These are phyloP conservation scores for Aphodius granarius DNA, from an alignment of 2,888 invertebrate genomes.

Conservation along the genomic window DNA sequence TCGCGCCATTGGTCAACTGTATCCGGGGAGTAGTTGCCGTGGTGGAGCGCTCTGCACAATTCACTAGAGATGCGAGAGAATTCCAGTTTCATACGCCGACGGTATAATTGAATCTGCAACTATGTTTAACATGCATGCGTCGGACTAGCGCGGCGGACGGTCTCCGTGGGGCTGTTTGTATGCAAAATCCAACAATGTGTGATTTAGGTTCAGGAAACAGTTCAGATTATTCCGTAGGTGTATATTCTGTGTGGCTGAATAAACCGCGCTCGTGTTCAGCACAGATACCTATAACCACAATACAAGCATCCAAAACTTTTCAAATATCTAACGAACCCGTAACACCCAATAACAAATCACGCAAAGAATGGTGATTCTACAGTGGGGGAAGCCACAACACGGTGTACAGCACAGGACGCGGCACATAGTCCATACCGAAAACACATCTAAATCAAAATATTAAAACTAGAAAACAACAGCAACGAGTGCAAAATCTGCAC, in stretches of 20 bases:
- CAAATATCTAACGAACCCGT: no score
- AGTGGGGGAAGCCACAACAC: no score
- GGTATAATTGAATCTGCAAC: slow-evolving; percentile 13
- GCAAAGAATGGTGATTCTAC: no score
- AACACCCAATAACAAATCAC: no score
- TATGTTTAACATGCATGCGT: slow-evolving; percentile 10
- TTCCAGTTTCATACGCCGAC: slow-evolving; percentile 10
- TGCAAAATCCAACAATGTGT: not conserved
- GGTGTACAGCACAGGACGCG: no score
- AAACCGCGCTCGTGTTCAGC: not conserved
- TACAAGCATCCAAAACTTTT: not conserved
- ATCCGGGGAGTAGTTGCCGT: not conserved
- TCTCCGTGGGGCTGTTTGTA: not conserved
- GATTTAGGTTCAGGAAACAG: not conserved
- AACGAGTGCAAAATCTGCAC: not conserved
- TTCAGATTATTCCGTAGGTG: not conserved
- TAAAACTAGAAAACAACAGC: no score
- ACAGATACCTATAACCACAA: not conserved
- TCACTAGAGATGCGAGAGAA: slow-evolving; percentile 9
- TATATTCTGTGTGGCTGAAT: not conserved
- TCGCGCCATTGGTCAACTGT: not conserved
- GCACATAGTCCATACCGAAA: no score
- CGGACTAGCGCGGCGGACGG: not conserved
- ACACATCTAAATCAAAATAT: no score
- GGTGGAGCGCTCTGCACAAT: not conserved